phyloP scores from a whole-genome alignment of 2,797 vertebrate genomes.

The Premnoplex brunnescens region DNA sequence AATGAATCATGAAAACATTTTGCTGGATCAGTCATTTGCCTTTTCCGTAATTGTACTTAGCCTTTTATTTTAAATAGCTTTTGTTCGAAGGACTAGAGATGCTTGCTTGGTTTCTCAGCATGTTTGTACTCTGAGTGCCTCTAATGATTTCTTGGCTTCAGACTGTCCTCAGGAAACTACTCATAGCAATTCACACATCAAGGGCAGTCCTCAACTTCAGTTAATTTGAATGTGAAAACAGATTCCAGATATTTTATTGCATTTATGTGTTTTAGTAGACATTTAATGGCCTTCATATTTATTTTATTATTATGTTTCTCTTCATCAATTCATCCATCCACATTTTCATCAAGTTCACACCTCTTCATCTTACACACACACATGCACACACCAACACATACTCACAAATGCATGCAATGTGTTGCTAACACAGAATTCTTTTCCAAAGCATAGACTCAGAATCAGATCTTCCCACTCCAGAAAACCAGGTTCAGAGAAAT shows the following conservation, averaged over 20 bases:
- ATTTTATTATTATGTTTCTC: not conserved
- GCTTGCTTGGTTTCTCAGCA: not conserved
- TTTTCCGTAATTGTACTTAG: not conserved
- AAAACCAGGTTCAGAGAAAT: not conserved
- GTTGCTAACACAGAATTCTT: not conserved
- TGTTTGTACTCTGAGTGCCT: not conserved
- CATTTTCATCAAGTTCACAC: not conserved
- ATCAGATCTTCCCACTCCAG: not conserved
- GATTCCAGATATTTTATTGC: not conserved
- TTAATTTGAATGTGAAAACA: slow-evolving; percentile 11
- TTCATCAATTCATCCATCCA: not conserved
- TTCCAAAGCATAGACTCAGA: not conserved
- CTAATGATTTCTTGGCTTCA: slow-evolving; percentile 31
- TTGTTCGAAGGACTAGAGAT: not conserved
- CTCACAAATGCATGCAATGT: not conserved
- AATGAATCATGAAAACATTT: not conserved
- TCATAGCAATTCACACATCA: not conserved
- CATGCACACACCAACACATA: no score
- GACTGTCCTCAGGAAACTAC: slow-evolving; percentile 7
- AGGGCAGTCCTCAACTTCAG: not conserved
- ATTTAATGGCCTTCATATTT: not conserved
- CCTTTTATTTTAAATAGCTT: not conserved
- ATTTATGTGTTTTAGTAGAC: not conserved
- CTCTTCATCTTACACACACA: not conserved
- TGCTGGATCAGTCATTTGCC: not conserved